Percentiles rank a stretch among this genome's conserved stretches.
These are phyloP conservation scores for Mionectes olivaceus DNA, from an alignment of 2,797 vertebrate species.

Conservation along the genomic window DNA sequence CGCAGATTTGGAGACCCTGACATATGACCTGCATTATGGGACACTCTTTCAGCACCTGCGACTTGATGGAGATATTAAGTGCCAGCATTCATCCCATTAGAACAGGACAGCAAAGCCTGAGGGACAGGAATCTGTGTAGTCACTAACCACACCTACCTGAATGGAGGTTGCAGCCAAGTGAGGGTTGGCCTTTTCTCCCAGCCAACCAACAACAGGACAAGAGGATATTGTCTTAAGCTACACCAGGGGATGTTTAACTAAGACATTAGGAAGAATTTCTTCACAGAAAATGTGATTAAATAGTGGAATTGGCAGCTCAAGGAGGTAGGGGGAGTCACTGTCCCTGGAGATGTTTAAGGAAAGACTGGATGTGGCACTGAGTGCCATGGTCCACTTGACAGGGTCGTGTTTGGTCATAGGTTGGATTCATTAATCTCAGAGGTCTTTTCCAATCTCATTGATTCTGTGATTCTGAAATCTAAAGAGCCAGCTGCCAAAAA, in stretches of 20 bases:
- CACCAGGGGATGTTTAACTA: background rate
- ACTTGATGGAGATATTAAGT: no score
- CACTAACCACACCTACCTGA: background rate
- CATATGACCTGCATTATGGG: no score
- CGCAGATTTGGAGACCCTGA: no score
- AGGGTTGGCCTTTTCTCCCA: fast-evolving
- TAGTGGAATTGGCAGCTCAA: background rate
- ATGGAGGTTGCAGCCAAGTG: background rate
- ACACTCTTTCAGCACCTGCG: no score
- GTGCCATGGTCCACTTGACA: fast-evolving
- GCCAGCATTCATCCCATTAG: no score
- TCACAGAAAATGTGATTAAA: background rate
- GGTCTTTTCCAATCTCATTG: background rate
- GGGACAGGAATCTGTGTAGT: no score
- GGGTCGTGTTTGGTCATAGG: no score
- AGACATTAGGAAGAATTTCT: background rate
- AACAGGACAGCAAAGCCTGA: no score
- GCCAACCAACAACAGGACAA: fast-evolving
- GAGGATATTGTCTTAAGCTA: background rate
- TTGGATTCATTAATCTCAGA: background rate
- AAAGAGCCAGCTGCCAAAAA: background rate
- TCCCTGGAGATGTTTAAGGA: background rate
- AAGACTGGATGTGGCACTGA: background rate
- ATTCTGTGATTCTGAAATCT: background rate
- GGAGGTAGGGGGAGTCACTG: background rate